Base-by-base conservation (phyloP, 2,797 vertebrate species). In the Tapera naevia region DNA sequence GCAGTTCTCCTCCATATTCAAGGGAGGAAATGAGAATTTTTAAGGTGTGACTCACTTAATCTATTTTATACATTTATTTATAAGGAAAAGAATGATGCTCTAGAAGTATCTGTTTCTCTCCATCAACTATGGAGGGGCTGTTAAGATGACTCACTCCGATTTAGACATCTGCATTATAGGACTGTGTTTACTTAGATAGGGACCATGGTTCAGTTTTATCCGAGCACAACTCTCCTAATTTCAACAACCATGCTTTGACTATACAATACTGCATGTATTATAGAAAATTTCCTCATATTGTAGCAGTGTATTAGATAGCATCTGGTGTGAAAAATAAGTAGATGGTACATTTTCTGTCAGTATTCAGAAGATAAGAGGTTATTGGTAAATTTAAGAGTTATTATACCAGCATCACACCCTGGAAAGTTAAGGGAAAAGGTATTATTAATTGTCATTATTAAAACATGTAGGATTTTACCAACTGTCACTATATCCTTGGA, bases 51-150 rank as follows among this genome's bases (percentile, higher is more conserved):
- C 87, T 96, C 89, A 93, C 93, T 95, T 95, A 94, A 96, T 95
- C 88, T 89, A 48, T 96, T 93, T 96, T 95, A 94, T 94, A 91
- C 89, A 95, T 96, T 95, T 96, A 96, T 96, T 94, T 95, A 94
- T 94, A 96, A 95, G 96, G 91, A 79, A 88, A 72, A 79, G 33
- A 80, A 89, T 69, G 61, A 51, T 88, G 50, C 12, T 75, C 50
- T 75, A 71, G 62, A 80, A 71, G 57, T 88, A 67, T 61, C 91
- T 74, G 61, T 58, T 96, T 89, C 72, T 80, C 41, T 73, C 32
- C n/a, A 65, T 78, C 84, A 86, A 9, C 57, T 80, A 11, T 50
- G 70, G 93, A 89, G 45, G 17, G 30, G 54, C 23, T 81, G 9
- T 94, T 95, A 82, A 80, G 67, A 56, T 87, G 67, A 91, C 60